A percentile compares a stretch with the other conserved stretches of the same genome.
These are phyloP conservation scores for Rhyacophila evoluta DNA, from an alignment of 2,888 invertebrate genomes.

Conservation along the genomic window DNA sequence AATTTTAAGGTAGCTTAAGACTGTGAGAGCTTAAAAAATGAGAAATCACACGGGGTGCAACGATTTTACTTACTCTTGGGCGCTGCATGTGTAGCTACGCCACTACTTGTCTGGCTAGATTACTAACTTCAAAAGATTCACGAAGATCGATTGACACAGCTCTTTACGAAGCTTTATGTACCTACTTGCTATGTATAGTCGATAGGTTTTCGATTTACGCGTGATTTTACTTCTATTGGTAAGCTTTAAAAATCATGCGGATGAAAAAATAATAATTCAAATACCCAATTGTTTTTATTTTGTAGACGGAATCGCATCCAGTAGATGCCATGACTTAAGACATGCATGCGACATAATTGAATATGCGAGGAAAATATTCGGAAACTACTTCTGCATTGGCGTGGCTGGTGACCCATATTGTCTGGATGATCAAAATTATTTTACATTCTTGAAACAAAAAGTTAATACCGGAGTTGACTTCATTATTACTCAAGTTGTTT, in stretches of 20 bases:
- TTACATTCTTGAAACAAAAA: background rate
- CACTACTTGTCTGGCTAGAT: no score
- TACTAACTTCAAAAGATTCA: no score
- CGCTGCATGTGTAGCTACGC: no score
- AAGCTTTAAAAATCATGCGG: background rate
- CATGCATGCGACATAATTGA: background rate
- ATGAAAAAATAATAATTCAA: background rate
- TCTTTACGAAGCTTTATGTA: no score
- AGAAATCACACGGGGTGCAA: no score
- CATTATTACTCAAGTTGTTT: background rate
- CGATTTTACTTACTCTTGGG: no score
- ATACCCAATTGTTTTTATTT: background rate
- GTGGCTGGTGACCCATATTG: background rate
- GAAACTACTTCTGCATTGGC: conserved; percentile 4
- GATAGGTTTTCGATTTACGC: no score
- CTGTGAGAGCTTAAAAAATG: no score
- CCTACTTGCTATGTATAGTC: no score
- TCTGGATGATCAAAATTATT: background rate
- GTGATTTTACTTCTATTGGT: no score
- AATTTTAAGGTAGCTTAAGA: no score
- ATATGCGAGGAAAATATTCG: background rate
- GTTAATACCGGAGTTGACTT: background rate
- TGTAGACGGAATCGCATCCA: background rate
- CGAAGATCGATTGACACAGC: background rate
- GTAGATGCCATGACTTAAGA: background rate